Evolutionary conservation across 2,113 vertebrate species (phyloP), one percentile per base, ranked within the genome.

Genomic region (Tupaia tana): DNA sequence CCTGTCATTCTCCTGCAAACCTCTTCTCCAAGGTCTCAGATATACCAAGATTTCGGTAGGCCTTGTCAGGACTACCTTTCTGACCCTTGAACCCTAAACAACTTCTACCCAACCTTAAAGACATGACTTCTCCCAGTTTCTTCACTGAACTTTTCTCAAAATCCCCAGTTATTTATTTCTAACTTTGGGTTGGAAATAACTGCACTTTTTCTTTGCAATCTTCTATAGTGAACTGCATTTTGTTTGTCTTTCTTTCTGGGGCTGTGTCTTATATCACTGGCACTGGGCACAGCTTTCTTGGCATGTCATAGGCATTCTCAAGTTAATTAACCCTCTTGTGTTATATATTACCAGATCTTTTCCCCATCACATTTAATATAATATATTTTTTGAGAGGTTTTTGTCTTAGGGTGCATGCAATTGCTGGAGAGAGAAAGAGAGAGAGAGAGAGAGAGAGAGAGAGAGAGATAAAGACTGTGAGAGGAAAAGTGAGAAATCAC

Each of bases 271-370:
- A 43, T 63, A 34, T 63, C 79, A 9, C n/a, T 56, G 73, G 43
- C 31, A n/a, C 9, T 31, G 31, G 43, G 52, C 14, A 12, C 31
- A 80, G 31, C 31, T 86, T 93, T 95, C 67, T 79, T 61, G 52
- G 86, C 64, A 91, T 2, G 0, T 1, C 25, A 18, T 15, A 52
- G 64, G 14, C 63, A 61, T 86, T 70, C 79, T 94, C 19, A 56
- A 74, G 43, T 63, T 73, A 84, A 75, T 77, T 9, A 64, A 75
- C 66, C 79, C 66, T 66, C 43, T 97, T 34, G 18, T 84, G 86
- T 63, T 89, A 74, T 95, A 78, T 97, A 84, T 97, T 89, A 95
- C 58, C 94, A 95, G 91, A 93, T 95, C 74, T 97, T 92, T 94
- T n/a, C 77, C 66, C 61, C 61, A 73, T 87, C 64, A 63, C 54